These are phyloP conservation scores for Zaprionus obscuricornis DNA, from an alignment of 2,888 invertebrate genomes.

Conservation along the genomic window DNA sequence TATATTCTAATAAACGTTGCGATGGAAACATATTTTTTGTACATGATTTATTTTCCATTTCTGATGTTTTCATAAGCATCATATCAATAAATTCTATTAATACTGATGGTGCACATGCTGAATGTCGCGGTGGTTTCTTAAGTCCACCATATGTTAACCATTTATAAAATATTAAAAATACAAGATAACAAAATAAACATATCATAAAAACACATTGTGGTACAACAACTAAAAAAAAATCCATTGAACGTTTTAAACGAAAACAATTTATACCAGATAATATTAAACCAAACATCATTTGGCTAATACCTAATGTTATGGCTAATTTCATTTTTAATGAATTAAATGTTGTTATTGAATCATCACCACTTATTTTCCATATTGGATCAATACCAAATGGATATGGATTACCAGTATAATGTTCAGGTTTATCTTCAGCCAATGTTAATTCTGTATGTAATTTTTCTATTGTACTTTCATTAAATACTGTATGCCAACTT, in stretches of 20 bases:
- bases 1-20: conserved; percentile 88
- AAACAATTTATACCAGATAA: conserved; percentile 90
- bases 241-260: conserved; percentile 87
- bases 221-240: conserved; percentile 91
- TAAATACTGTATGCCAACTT: conserved; percentile 88
- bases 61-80: conserved; percentile 86
- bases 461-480: conserved; percentile 83
- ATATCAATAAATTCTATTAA: conserved; percentile 91
- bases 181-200: conserved; percentile 94
- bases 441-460: conserved; percentile 84
- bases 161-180: conserved; percentile 94
- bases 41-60: conserved; percentile 81
- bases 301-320: conserved; percentile 94
- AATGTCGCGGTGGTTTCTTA: conserved; percentile 69
- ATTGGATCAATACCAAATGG: conserved; percentile 92
- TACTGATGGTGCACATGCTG: conserved; percentile 89
- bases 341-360: conserved; percentile 96
- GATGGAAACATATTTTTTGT: conserved; percentile 87
- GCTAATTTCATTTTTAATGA: conserved; percentile 98
- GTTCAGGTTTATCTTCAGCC: conserved; percentile 85
- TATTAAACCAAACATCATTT: conserved; percentile 96
- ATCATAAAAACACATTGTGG: conserved; percentile 94
- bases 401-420: conserved; percentile 84
- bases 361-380: conserved; percentile 89
- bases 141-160: conserved; percentile 90